Evolutionary conservation across 2,888 invertebrate genomes (phyloP).

Genomic region (Merodon equestris): DNA sequence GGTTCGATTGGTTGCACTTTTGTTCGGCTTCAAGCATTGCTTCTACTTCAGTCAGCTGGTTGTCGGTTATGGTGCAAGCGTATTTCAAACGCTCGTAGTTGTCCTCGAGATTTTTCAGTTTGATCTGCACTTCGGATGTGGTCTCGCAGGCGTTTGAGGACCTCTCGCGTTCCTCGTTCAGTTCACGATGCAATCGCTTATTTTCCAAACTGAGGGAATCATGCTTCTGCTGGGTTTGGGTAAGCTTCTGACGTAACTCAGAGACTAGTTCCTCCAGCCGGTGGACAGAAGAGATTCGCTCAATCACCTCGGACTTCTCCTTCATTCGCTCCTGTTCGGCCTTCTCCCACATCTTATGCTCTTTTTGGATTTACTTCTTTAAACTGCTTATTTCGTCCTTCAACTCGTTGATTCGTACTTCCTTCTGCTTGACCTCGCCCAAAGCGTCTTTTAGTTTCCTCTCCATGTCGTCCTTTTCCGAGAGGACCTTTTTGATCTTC

Average conservation of each 20-base stretch:
- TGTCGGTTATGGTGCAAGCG: conserved; percentile 89
- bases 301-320: conserved; percentile 77
- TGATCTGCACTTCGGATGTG: conserved; percentile 76
- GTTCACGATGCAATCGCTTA: conserved; percentile 77
- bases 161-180: conserved; percentile 76
- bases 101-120: conserved; percentile 80
- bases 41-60: conserved; percentile 89
- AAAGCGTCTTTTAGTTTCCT: conserved; percentile 76
- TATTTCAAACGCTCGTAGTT: conserved; percentile 88
- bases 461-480: conserved; percentile 80
- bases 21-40: conserved; percentile 83
- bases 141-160: conserved; percentile 71
- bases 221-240: conserved; percentile 74
- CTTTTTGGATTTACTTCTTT: conserved; percentile 78
- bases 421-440: conserved; percentile 80
- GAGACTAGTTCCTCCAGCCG: conserved; percentile 75
- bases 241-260: conserved; percentile 74
- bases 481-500: conserved; percentile 80
- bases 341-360: conserved; percentile 79
- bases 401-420: conserved; percentile 80
- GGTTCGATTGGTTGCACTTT: conserved; percentile 80
- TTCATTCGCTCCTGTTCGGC: conserved; percentile 79
- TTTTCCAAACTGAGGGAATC: conserved; percentile 78
- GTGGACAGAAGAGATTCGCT: conserved; percentile 74
- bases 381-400: conserved; percentile 78